phyloP scores from a whole-genome alignment of 2,797 vertebrate genomes.

The Ficedula albicollis region DNA sequence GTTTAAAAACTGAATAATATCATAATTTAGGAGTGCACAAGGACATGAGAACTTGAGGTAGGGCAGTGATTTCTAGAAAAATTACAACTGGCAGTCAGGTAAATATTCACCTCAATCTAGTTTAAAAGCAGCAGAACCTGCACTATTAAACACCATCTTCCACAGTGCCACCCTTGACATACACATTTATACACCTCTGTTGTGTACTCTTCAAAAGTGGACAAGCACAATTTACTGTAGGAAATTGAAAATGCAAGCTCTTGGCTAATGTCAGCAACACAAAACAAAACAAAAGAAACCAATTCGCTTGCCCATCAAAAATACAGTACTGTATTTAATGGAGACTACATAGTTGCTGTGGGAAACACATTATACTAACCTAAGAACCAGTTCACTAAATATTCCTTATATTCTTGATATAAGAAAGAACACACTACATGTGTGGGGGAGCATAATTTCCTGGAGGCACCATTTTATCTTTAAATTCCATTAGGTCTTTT shows the following conservation, averaged over 20 bases:
- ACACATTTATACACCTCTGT: neutral
- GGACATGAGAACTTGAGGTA: neutral
- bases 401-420: neutral
- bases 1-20: neutral
- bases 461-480: slow-evolving; percentile 35
- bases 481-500: slow-evolving; percentile 39
- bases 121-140: slow-evolving; percentile 14
- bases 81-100: neutral
- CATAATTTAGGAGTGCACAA: neutral
- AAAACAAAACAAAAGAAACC: neutral
- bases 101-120: slow-evolving; percentile 14
- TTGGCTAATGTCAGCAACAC: slow-evolving; percentile 29
- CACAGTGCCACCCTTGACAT: neutral
- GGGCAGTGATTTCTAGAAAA: neutral
- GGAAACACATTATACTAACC: neutral
- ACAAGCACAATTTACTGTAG: slow-evolving; percentile 41
- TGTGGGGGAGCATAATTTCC: neutral
- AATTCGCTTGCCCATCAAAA: slow-evolving; percentile 14
- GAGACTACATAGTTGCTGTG: neutral
- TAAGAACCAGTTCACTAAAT: slow-evolving; percentile 19
- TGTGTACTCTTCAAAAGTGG: slow-evolving; percentile 20
- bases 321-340: neutral
- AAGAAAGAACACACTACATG: neutral
- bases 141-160: slow-evolving; percentile 47
- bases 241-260: slow-evolving; percentile 51